Base-by-base conservation (phyloP, 2,797 vertebrate genomes). In the Leptodactylus fallax region DNA sequence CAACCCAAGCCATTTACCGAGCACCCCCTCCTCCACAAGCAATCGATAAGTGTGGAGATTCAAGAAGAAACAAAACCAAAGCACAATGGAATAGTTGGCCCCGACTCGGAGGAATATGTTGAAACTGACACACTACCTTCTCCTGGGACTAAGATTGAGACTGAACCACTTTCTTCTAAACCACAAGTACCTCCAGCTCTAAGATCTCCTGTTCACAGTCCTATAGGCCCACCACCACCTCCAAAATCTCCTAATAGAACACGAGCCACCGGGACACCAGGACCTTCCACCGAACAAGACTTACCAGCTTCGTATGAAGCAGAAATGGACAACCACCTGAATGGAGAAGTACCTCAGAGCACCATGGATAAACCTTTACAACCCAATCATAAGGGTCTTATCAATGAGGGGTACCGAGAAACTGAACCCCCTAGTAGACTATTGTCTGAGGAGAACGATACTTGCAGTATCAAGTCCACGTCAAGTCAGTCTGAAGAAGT, bases 71-170 rank as follows among this genome's bases (percentile, higher is more conserved):
- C 87, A 81, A 90, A 88, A 23, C 91, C 89, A 83, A 93, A 93
- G 58, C 91, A 93, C 91, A 96, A 96, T 0, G 95, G 95, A 6
- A n/a, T 94, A 0, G 61, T 80, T 27, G 87, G 90, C 16, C 91
- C 87, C 7, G 88, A 81, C 4, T 89, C 60, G 80, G 19, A 0
- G 0, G 93, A 93, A 8, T 79, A 90, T 0, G 91, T 91, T 67
- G 91, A 92, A 13, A 61, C 10, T 12, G 49, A 84, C 17, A 51
- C 45, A 1, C 65, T 0, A 1, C 74, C 56, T 0, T 25, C 88
- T 1, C 0, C 0, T 1, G 61, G 77, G 79, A 91, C 91, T 0
- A 1, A 83, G 25, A 0, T 9, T 45, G 55, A 76, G 27, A 63
- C n/a, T 23, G 36, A 63, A 13, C 2, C 10, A 5, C 61, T 76